Evolutionary conservation across 2,797 vertebrate genomes (phyloP).

Genomic region (Acanthis flammea): DNA sequence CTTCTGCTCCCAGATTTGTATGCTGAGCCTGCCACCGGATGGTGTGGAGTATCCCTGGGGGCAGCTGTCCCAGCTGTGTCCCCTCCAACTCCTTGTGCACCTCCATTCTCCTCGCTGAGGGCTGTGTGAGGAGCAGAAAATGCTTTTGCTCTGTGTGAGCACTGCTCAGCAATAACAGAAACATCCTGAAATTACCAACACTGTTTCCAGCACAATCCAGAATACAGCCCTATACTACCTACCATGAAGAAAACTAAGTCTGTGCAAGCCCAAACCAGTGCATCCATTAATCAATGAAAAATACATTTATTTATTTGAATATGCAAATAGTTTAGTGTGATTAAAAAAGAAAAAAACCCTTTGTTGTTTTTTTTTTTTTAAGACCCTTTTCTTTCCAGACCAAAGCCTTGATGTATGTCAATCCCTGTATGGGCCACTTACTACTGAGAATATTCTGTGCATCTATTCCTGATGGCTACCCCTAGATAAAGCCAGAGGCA

Average conservation of each 20-base stretch:
- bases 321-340: background rate
- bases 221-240: background rate
- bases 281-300: background rate
- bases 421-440: background rate
- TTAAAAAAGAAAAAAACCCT: background rate
- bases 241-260: background rate
- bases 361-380: background rate
- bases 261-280: background rate
- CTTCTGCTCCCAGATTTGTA: background rate
- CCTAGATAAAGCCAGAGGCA: background rate
- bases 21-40: background rate
- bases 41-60: background rate
- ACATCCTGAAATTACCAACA: background rate
- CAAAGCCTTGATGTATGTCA: background rate
- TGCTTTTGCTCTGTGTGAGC: background rate
- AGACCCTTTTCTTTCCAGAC: background rate
- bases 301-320: background rate
- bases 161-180: background rate
- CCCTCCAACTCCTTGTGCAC: background rate
- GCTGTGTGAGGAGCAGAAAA: background rate
- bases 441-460: background rate
- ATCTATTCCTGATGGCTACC: background rate
- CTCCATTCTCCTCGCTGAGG: background rate
- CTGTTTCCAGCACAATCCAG: background rate
- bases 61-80: background rate